Evolutionary conservation across 2,113 vertebrate genomes (phyloP).

Genomic region (Butorides virescens): DNA sequence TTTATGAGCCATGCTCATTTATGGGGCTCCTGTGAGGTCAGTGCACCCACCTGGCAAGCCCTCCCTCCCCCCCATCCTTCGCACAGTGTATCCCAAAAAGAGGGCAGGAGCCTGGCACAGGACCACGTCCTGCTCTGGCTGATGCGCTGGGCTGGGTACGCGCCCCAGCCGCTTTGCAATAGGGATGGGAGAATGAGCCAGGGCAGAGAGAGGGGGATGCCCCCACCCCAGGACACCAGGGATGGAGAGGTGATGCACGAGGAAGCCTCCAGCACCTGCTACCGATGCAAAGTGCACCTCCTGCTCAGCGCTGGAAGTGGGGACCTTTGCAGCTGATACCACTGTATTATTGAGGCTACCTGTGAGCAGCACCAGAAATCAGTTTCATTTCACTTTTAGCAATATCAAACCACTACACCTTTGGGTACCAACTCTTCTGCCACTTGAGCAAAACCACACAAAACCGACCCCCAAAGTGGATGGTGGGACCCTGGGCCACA

Average conservation of each 20-base stretch:
- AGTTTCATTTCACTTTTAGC: neutral
- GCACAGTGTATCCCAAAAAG: neutral
- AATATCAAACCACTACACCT: neutral
- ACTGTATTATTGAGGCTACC: neutral
- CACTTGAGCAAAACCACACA: neutral
- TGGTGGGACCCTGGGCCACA: neutral
- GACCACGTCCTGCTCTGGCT: neutral
- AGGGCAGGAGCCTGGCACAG: neutral
- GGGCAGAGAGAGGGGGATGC: neutral
- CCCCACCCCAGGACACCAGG: neutral
- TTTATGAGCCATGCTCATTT: neutral
- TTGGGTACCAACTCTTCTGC: neutral
- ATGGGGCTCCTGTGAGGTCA: neutral
- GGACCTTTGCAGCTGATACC: neutral
- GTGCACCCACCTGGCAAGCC: neutral
- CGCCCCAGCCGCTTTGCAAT: neutral
- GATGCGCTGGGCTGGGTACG: rapidly evolving
- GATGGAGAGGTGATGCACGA: neutral
- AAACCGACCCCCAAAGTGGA: neutral
- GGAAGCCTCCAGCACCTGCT: neutral
- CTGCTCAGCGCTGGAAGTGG: rapidly evolving
- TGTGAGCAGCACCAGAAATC: neutral
- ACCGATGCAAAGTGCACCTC: rapidly evolving
- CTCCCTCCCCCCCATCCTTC: neutral
- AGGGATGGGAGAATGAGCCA: rapidly evolving